Percentiles rank a stretch among this genome's conserved stretches.
Conservation (phyloP, 2,113 vertebrate species). For the Osmerus mordax region DNA sequence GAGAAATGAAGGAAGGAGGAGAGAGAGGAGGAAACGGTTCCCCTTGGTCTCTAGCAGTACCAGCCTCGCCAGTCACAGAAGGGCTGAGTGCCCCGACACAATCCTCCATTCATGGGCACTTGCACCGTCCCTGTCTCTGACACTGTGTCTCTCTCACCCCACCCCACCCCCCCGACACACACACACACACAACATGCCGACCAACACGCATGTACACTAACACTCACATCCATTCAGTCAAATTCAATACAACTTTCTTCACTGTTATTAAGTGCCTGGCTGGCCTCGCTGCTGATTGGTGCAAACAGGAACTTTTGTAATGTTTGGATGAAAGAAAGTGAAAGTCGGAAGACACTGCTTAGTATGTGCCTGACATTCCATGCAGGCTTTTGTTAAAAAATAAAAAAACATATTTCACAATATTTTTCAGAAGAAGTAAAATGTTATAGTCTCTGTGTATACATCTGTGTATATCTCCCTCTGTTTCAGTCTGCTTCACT, state of each 20-base stretch:
- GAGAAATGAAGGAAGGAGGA: background rate
- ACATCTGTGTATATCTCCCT: background rate
- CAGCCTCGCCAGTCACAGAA: constrained; percentile 82
- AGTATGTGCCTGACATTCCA: no score
- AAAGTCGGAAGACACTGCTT: no score
- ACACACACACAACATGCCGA: background rate
- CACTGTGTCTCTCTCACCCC: constrained; percentile 45
- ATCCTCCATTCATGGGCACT: constrained; percentile 80
- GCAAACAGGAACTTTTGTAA: no score
- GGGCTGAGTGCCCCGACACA: constrained; percentile 77
- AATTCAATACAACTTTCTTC: no score
- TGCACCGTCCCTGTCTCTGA: constrained; percentile 28
- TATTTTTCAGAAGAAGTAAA: background rate
- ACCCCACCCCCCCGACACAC: constrained; percentile 12
- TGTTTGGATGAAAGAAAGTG: no score
- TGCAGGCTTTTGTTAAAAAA: no score
- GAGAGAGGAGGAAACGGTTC: constrained; percentile 49
- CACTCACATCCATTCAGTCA: no score
- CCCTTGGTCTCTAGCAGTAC: constrained; percentile 79
- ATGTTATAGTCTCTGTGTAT: background rate
- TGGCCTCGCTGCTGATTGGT: no score
- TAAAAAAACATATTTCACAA: no score
- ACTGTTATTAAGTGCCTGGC: no score
- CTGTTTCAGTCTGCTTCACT: no score
- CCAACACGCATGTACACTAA: background rate